Evolutionary conservation across 2,797 vertebrate genomes (phyloP).

Genomic region (Sternotherus odoratus): DNA sequence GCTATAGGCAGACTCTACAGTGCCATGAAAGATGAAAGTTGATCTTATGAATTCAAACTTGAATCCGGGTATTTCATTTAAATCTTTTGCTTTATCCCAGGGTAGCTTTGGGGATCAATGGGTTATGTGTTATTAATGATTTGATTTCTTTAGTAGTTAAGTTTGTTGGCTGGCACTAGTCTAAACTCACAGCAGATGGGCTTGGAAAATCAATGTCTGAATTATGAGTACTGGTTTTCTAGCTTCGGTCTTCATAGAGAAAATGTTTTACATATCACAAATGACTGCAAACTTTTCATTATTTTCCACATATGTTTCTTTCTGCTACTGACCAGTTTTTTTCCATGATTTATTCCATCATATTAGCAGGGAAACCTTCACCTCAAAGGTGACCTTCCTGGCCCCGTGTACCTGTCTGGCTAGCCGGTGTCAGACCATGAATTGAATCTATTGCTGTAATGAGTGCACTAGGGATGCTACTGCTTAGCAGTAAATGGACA

Average conservation of each 20-base stretch:
- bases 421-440: conserved; percentile 43
- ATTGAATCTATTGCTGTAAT: conserved; percentile 60
- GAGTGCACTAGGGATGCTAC: conserved; percentile 50
- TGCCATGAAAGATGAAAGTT: not conserved
- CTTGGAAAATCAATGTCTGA: not conserved
- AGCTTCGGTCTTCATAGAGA: not conserved
- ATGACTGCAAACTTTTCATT: not conserved
- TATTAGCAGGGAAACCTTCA: conserved; percentile 18
- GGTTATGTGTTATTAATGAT: not conserved
- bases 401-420: conserved; percentile 1
- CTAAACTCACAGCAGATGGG: not conserved
- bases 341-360: conserved; percentile 7
- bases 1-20: not conserved
- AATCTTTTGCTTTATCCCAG: not conserved
- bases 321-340: conserved; percentile 5
- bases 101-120: not conserved
- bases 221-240: not conserved
- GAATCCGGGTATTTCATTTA: conserved; percentile 24
- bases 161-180: not conserved
- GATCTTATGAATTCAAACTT: conserved; percentile 12
- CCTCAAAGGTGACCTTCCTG: conserved; percentile 57
- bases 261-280: not conserved
- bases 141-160: conserved; percentile 1
- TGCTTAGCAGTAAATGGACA: conserved; percentile 38
- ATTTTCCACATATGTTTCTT: not conserved